Conservation (phyloP, 2,888 invertebrate species). For the Drosophila hamatofila region DNA sequence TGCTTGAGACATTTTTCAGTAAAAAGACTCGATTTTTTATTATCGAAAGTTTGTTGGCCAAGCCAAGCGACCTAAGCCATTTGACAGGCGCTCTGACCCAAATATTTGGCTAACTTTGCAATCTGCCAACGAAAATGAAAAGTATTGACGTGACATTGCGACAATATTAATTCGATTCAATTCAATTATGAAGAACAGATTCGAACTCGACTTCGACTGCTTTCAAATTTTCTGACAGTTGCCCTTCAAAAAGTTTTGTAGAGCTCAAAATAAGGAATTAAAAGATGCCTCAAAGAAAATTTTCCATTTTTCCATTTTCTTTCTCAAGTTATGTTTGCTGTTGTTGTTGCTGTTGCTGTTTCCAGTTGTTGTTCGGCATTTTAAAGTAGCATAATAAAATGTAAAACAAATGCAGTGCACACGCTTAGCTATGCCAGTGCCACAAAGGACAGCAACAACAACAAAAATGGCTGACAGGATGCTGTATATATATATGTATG, state of each 20-base stretch:
- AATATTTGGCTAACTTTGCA: constrained; percentile 4
- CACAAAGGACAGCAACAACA: constrained; percentile 38
- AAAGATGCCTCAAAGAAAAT: constrained; percentile 24
- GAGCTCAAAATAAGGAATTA: constrained; percentile 30
- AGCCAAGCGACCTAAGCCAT: constrained; percentile 7
- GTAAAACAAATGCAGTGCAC: constrained; percentile 75
- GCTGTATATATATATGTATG: constrained; percentile 6
- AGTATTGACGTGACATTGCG: constrained; percentile 40
- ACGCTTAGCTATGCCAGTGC: constrained; percentile 69
- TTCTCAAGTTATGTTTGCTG: constrained; percentile 16
- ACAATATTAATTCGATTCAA: constrained; percentile 42
- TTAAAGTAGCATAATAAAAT: constrained; percentile 74
- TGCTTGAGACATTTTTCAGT: background rate
- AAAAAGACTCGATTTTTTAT: background rate
- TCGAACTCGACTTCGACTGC: no score
- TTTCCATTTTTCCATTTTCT: constrained; percentile 25
- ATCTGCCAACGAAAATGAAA: constrained; percentile 25
- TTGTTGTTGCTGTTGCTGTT: constrained; percentile 26
- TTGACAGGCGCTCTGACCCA: constrained; percentile 18
- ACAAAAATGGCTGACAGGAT: constrained; percentile 13
- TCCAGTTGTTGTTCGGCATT: constrained; percentile 44
- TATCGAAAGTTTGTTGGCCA: constrained; percentile 3
- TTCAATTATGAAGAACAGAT: constrained; percentile 33
- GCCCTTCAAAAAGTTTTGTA: constrained; percentile 52
- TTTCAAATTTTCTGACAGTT: constrained; percentile 37